phyloP scores from a whole-genome alignment of 2,113 vertebrate genomes.

The Tylochromis polylepis region DNA sequence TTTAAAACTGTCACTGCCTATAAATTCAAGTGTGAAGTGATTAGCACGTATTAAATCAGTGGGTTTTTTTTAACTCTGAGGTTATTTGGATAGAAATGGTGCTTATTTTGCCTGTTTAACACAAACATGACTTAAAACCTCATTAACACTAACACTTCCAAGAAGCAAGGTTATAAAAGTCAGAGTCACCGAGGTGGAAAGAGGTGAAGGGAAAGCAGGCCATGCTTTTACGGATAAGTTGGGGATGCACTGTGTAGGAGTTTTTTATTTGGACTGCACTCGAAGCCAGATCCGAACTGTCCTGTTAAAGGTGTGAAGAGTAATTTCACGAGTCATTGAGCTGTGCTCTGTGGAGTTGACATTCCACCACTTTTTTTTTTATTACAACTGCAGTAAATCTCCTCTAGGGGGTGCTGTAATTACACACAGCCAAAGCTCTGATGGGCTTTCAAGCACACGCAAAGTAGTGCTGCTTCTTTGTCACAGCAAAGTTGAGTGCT shows the following conservation, averaged over 20 bases:
- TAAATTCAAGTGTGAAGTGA: not conserved
- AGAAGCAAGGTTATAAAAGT: not conserved
- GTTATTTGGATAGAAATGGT: not conserved
- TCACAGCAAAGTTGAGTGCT: not conserved
- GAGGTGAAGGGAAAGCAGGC: not conserved
- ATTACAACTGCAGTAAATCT: not conserved
- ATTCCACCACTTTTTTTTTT: not conserved
- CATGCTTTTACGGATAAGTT: not conserved
- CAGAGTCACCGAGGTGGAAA: constrained; percentile 7
- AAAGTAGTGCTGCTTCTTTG: not conserved
- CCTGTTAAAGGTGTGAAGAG: constrained; percentile 16
- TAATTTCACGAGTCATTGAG: constrained; percentile 56
- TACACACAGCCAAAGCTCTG: not conserved
- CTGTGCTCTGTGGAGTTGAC: constrained; percentile 8
- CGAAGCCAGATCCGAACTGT: constrained; percentile 15
- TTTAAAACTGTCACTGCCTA: not conserved
- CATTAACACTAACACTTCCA: not conserved
- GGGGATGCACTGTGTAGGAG: not conserved
- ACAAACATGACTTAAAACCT: not conserved
- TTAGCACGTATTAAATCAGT: not conserved
- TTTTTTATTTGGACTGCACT: not conserved
- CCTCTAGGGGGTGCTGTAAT: constrained; percentile 47
- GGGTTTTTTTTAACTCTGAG: not conserved
- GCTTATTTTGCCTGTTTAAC: not conserved
- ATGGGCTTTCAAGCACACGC: not conserved